Evolutionary conservation across 2,113 vertebrate species (phyloP).

Genomic region (Mormyrus lacerda): DNA sequence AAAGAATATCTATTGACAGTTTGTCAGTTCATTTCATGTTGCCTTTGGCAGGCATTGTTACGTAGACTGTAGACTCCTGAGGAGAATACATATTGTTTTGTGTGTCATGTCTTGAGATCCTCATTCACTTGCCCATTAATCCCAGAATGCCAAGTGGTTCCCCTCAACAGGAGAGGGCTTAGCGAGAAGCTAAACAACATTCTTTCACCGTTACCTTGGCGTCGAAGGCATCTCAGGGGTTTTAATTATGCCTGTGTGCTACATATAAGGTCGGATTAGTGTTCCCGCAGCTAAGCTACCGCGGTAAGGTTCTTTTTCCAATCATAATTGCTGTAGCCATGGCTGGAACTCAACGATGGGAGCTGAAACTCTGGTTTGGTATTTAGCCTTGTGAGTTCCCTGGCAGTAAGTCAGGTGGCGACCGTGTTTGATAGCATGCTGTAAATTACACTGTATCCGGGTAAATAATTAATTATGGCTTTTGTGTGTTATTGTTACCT

Average conservation of each 20-base stretch:
- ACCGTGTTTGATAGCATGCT: background rate
- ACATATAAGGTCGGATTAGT: background rate
- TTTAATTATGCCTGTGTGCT: background rate
- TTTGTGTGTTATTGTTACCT: conserved; percentile 9
- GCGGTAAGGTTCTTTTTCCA: background rate
- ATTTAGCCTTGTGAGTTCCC: background rate
- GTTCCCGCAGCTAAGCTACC: background rate
- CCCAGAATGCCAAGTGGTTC: background rate
- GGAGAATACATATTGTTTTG: background rate
- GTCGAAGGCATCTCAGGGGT: background rate
- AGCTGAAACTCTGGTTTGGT: background rate
- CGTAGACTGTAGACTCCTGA: background rate
- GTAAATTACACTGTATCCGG: conserved; percentile 13
- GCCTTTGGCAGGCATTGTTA: background rate
- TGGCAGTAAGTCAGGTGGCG: background rate
- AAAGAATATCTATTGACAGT: background rate
- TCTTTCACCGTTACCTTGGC: background rate
- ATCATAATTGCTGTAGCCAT: background rate
- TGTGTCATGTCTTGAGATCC: background rate
- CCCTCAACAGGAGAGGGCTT: background rate
- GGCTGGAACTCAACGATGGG: background rate
- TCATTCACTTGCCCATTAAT: background rate
- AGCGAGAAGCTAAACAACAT: background rate
- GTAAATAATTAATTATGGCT: conserved; percentile 22
- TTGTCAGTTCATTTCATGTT: background rate